phyloP scores from a whole-genome alignment of 1,140 invertebrate genomes.

The Drosophila mauritiana region DNA sequence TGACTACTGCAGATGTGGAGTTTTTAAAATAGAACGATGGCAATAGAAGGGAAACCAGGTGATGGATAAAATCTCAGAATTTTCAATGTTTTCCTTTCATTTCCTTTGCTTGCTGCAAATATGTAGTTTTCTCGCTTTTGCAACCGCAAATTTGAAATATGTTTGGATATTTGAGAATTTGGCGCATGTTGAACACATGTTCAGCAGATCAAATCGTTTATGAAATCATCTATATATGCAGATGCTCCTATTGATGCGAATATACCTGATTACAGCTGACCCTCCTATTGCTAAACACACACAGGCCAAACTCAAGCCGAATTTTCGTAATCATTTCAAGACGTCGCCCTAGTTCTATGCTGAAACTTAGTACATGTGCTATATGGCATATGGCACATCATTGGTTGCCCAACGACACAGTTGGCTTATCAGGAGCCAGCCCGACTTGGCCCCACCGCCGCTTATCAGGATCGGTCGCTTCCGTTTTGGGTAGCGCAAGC shows the following conservation, averaged over 20 bases:
- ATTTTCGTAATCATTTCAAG: conserved; percentile 52
- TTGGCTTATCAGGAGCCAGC: conserved; percentile 49
- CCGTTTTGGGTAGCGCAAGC: conserved; percentile 53
- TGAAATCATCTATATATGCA: conserved; percentile 44
- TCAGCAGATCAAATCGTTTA: conserved; percentile 11
- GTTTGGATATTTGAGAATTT: background rate
- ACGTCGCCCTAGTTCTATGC: conserved; percentile 41
- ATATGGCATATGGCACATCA: background rate
- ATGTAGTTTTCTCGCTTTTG: background rate
- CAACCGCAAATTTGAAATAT: conserved; percentile 9
- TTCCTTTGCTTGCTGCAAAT: background rate
- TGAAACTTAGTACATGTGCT: conserved; percentile 2
- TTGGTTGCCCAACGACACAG: conserved; percentile 62
- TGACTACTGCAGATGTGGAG: background rate
- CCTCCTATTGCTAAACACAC: conserved; percentile 32
- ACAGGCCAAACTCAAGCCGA: conserved; percentile 10
- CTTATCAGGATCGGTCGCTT: conserved; percentile 66
- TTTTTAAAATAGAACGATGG: background rate
- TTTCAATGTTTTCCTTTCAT: background rate
- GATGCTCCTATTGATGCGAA: background rate
- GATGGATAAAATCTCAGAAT: background rate
- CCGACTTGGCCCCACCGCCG: conserved; percentile 43
- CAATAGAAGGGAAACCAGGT: too few relatives aligned
- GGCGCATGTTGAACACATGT: conserved; percentile 71
- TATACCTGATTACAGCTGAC: conserved; percentile 64